Evolutionary conservation across 2,888 invertebrate genomes (phyloP).

Genomic region (Acronicta aceris): DNA sequence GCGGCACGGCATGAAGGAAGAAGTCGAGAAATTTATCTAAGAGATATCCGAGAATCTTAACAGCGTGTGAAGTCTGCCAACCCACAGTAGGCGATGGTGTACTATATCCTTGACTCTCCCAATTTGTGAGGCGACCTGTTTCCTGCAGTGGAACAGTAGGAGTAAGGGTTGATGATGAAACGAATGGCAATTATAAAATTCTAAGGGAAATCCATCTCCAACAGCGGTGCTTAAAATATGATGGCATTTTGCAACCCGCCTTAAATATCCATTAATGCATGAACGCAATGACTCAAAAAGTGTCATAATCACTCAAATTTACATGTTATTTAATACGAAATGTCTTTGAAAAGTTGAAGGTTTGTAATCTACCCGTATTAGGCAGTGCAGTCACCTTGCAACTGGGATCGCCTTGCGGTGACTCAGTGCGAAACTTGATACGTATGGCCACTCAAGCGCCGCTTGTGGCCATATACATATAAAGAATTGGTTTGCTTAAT

Average conservation of each 20-base stretch:
- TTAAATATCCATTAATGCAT: slow-evolving; percentile 6
- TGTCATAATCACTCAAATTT: slow-evolving; percentile 40
- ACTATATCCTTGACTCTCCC: no score
- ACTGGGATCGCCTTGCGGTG: slow-evolving; percentile 74
- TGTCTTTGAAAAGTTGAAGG: slow-evolving; percentile 56
- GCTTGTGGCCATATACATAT: slow-evolving; percentile 37
- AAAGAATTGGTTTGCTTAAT: slow-evolving; percentile 30
- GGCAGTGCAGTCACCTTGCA: slow-evolving; percentile 73
- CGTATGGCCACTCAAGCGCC: slow-evolving; percentile 57
- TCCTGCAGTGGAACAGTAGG: no score
- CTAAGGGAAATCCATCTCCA: no score
- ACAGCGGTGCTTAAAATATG: no score
- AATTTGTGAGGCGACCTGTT: no score
- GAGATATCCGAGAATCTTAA: no score
- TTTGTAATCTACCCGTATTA: slow-evolving; percentile 60
- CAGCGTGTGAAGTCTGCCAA: no score
- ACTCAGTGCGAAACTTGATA: slow-evolving; percentile 67
- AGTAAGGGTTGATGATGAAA: no score
- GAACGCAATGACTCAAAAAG: slow-evolving; percentile 36
- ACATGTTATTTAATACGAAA: slow-evolving; percentile 50
- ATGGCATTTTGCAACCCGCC: not conserved
- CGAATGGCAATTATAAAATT: no score
- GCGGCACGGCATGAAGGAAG: no score
- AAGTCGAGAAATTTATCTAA: no score
- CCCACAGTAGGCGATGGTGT: no score